phyloP scores from a whole-genome alignment of 2,888 invertebrate species.

The Tenthredo scrophulariae region DNA sequence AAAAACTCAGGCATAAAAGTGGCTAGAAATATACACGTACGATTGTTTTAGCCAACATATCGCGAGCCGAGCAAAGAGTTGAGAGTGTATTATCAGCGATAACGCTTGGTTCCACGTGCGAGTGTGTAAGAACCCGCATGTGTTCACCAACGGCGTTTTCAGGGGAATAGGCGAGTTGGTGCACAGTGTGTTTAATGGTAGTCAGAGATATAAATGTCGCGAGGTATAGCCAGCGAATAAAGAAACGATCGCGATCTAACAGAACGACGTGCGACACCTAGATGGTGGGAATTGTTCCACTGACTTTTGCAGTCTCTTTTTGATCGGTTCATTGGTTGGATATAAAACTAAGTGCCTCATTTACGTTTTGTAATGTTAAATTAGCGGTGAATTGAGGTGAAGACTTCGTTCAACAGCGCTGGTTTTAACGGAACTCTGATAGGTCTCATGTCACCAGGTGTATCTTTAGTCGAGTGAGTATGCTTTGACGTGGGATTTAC shows the following conservation, averaged over 20 bases:
- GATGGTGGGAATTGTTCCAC: constrained; percentile 26
- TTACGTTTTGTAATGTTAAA: neutral
- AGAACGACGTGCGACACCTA: neutral
- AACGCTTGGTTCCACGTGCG: constrained; percentile 58
- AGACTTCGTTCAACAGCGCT: neutral
- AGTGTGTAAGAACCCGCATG: constrained; percentile 48
- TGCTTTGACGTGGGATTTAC: neutral
- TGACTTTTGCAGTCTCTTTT: constrained; percentile 28
- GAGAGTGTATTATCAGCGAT: constrained; percentile 58
- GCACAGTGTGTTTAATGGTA: constrained; percentile 35
- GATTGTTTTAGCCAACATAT: constrained; percentile 35
- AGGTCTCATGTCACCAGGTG: constrained; percentile 37
- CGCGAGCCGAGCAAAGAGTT: constrained; percentile 12
- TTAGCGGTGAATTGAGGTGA: constrained; percentile 21
- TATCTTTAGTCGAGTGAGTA: constrained; percentile 37
- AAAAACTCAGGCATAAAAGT: constrained; percentile 12
- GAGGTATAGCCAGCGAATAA: constrained; percentile 42
- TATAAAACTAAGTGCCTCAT: neutral
- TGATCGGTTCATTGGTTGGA: constrained; percentile 8
- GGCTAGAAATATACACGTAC: constrained; percentile 17
- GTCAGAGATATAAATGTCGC: constrained; percentile 42
- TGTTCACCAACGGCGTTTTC: constrained; percentile 13
- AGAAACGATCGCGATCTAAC: constrained; percentile 24
- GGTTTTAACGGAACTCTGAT: constrained; percentile 18
- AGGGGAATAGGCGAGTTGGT: constrained; percentile 21